phyloP scores from a whole-genome alignment of 2,888 invertebrate genomes.

The Agonopterix subpropinquella region DNA sequence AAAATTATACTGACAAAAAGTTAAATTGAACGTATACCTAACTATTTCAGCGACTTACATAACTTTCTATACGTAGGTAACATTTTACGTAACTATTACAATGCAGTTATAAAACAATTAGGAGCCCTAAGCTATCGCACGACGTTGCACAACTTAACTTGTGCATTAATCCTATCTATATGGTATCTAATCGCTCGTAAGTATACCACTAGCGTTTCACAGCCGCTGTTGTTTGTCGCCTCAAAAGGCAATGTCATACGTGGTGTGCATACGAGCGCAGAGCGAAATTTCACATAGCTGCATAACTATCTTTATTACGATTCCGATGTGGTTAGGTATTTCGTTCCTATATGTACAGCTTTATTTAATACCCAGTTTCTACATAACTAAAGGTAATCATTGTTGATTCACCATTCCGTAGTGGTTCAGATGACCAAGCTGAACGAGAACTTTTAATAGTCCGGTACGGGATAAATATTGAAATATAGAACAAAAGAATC shows the following conservation, averaged over 20 bases:
- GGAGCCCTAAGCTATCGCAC: constrained; percentile 2
- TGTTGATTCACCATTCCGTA: too few species aligned
- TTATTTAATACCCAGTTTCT: not conserved
- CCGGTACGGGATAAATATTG: too few species aligned
- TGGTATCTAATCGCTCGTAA: constrained; percentile 30
- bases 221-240: constrained; percentile 30
- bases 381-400: too few species aligned
- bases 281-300: constrained; percentile 42
- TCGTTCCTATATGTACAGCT: not conserved
- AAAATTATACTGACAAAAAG: too few species aligned
- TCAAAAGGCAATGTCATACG: constrained; percentile 28
- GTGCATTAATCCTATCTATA: constrained; percentile 1
- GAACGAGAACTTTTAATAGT: too few species aligned
- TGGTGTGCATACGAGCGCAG: constrained; percentile 44
- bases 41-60: not conserved
- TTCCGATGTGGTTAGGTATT: not conserved
- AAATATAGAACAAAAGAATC: too few species aligned
- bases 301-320: constrained; percentile 2
- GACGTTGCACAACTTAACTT: constrained; percentile 5
- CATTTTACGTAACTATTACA: constrained; percentile 2
- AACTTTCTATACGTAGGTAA: not conserved
- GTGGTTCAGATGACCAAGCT: too few species aligned
- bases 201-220: constrained; percentile 45
- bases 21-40: too few species aligned
- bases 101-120: constrained; percentile 1